Conservation (phyloP, 1,140 invertebrate genomes). For the Diachasma alloeum region DNA sequence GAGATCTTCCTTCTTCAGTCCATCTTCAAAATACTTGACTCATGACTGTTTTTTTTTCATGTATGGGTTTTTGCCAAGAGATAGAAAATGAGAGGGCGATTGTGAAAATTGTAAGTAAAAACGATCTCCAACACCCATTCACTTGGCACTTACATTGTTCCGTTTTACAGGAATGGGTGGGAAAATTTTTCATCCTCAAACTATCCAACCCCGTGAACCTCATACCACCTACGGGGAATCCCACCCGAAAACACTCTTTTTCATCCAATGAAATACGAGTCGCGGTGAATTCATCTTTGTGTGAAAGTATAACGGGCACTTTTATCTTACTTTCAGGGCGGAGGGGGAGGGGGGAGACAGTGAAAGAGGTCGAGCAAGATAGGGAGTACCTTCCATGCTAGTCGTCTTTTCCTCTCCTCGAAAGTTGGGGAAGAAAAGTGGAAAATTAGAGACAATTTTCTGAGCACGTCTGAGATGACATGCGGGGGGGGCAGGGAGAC, state of each 20-base stretch:
- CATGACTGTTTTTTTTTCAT: background rate
- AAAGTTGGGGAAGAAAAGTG: slow-evolving; percentile 15
- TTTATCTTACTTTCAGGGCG: slow-evolving; percentile 17
- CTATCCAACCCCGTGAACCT: background rate
- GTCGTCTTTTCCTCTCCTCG: background rate
- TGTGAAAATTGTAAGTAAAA: slow-evolving; percentile 20
- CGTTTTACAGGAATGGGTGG: background rate
- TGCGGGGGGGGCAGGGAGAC: background rate
- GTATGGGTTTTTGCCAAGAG: background rate
- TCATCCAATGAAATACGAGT: slow-evolving; percentile 31
- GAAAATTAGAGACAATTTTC: slow-evolving; percentile 26
- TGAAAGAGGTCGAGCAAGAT: slow-evolving; percentile 13
- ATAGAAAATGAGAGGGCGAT: background rate
- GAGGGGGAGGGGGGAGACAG: background rate
- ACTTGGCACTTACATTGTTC: slow-evolving; percentile 32
- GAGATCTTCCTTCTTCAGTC: no score
- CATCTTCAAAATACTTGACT: no score
- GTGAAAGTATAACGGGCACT: slow-evolving; percentile 31
- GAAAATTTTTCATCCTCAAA: slow-evolving; percentile 23
- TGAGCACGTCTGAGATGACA: background rate
- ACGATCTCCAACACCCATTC: slow-evolving; percentile 21
- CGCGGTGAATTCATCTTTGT: slow-evolving; percentile 28
- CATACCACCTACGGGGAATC: background rate
- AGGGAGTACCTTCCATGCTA: background rate
- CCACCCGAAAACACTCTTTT: slow-evolving; percentile 24